phyloP scores from a whole-genome alignment of 2,113 vertebrate genomes.

The Heliornis fulica region DNA sequence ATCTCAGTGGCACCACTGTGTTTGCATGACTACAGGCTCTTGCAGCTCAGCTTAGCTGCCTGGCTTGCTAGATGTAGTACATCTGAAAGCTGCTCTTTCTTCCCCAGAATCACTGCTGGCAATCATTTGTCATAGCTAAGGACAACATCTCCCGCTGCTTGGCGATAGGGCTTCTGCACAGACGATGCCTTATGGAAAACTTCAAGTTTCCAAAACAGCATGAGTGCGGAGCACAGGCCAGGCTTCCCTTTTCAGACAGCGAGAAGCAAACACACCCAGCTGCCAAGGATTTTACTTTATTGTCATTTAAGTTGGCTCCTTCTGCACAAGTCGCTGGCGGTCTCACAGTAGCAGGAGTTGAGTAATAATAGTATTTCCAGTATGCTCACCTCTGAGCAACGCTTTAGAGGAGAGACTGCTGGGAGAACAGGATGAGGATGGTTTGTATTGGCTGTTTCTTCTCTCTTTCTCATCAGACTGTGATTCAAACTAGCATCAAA shows the following conservation, averaged over 20 bases:
- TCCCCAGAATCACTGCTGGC: not conserved
- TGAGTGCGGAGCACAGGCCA: constrained; percentile 37
- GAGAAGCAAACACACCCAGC: constrained; percentile 44
- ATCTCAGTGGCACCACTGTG: not conserved
- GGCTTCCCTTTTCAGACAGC: constrained; percentile 29
- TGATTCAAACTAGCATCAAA: constrained; percentile 44
- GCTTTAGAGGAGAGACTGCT: constrained; percentile 48
- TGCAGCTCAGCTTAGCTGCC: not conserved
- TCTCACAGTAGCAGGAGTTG: constrained; percentile 51
- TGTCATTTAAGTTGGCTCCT: constrained; percentile 73
- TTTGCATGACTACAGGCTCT: not conserved
- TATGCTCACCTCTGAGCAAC: constrained; percentile 50
- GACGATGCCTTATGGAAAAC: constrained; percentile 62
- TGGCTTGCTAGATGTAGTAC: not conserved
- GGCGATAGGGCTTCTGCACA: constrained; percentile 18
- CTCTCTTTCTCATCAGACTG: constrained; percentile 60
- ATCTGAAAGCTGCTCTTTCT: constrained; percentile 54
- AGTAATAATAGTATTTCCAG: constrained; percentile 73
- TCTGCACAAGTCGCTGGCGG: constrained; percentile 49
- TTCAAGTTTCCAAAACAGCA: constrained; percentile 65
- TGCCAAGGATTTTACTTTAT: constrained; percentile 76
- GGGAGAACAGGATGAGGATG: constrained; percentile 61
- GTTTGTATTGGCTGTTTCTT: constrained; percentile 68
- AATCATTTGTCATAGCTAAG: constrained; percentile 61
- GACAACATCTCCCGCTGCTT: constrained; percentile 57